These are phyloP conservation scores for Ranitomeya variabilis DNA, from an alignment of 2,113 vertebrate species.

Conservation along the genomic window DNA sequence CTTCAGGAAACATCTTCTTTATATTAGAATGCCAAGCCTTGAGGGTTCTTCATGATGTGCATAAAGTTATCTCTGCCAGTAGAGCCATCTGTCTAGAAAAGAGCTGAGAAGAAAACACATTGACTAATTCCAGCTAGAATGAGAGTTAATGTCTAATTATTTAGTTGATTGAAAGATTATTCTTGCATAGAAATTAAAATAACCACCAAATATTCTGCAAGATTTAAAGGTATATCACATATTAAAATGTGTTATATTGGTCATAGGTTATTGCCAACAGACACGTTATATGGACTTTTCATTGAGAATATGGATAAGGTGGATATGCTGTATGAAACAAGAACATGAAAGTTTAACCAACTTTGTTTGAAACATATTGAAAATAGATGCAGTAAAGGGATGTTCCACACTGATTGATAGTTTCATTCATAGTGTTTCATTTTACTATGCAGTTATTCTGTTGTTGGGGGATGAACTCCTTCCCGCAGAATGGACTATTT, in stretches of 20 bases:
- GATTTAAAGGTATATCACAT: too few relatives aligned
- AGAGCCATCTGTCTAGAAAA: slow-evolving; percentile 50
- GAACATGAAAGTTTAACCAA: too few relatives aligned
- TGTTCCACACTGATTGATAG: too few relatives aligned
- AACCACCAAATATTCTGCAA: neutral
- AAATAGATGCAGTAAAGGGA: too few relatives aligned
- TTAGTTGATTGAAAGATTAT: slow-evolving; percentile 30
- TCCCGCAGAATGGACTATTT: too few relatives aligned
- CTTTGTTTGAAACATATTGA: too few relatives aligned
- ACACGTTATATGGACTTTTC: neutral
- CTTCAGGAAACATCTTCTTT: slow-evolving; percentile 54
- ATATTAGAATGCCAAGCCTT: slow-evolving; percentile 52
- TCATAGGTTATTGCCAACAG: neutral
- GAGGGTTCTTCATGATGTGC: slow-evolving; percentile 42
- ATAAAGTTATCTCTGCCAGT: slow-evolving; percentile 46
- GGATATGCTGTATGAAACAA: too few relatives aligned
- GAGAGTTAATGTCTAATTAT: slow-evolving; percentile 50
- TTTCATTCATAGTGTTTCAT: too few relatives aligned
- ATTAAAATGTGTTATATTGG: neutral
- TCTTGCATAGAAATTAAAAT: neutral
- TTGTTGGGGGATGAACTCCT: too few relatives aligned
- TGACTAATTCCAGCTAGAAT: slow-evolving; percentile 40
- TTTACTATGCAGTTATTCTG: too few relatives aligned
- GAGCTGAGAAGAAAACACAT: slow-evolving; percentile 30
- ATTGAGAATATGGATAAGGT: neutral